Percentiles rank a stretch among this genome's conserved stretches.
Conservation (phyloP, 2,888 invertebrate species). For the Amphipoea lucens region DNA sequence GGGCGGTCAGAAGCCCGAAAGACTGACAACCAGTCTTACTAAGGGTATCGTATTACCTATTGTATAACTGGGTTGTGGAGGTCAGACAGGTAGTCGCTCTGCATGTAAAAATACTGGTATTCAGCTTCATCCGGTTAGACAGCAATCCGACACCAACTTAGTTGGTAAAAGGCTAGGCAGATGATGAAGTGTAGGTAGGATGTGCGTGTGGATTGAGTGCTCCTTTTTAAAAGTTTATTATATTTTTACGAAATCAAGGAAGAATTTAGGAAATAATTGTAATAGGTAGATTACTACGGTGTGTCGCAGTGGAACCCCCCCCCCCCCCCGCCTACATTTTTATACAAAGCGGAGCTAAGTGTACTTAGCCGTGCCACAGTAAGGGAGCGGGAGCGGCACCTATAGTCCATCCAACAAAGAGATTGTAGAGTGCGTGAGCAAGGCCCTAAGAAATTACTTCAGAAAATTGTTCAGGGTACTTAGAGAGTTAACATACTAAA, state of each 20-base stretch:
- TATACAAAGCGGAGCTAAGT: not conserved
- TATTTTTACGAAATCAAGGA: too few species aligned
- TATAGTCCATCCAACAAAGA: too few species aligned
- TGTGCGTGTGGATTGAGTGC: too few species aligned
- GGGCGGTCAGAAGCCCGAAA: not conserved
- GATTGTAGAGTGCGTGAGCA: too few species aligned
- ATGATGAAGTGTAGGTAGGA: not conserved
- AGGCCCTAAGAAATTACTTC: too few species aligned
- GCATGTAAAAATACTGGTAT: not conserved
- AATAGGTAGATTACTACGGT: not conserved
- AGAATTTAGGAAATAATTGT: too few species aligned
- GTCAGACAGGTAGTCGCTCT: not conserved
- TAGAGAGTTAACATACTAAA: too few species aligned
- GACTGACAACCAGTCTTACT: not conserved
- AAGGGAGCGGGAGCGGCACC: not conserved
- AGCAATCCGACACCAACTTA: not conserved
- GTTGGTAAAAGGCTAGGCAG: not conserved
- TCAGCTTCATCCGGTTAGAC: not conserved
- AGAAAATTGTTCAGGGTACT: too few species aligned
- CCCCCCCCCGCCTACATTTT: not conserved
- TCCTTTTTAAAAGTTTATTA: too few species aligned
- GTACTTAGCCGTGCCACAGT: too few species aligned
- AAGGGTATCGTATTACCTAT: not conserved
- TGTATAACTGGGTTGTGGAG: too few species aligned
- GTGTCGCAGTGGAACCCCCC: too few species aligned